phyloP scores from a whole-genome alignment of 2,113 vertebrate species.

The Hoplias malabaricus region DNA sequence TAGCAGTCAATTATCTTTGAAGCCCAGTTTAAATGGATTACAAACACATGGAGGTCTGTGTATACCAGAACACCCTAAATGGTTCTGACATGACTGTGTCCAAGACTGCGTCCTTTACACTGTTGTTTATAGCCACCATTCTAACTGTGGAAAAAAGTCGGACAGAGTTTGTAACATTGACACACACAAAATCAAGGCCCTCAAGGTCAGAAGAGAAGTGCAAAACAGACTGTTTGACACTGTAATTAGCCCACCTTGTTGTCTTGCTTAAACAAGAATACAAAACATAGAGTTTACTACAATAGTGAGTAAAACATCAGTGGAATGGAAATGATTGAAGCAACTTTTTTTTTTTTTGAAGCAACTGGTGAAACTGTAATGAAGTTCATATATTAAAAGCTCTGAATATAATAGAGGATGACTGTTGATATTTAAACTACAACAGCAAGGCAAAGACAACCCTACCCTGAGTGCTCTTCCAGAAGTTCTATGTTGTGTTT shows the following conservation, averaged over 20 bases:
- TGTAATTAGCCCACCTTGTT: background rate
- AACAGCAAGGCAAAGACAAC: no score
- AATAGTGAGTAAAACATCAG: no score
- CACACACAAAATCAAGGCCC: background rate
- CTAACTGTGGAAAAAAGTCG: background rate
- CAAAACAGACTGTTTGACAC: background rate
- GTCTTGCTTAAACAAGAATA: background rate
- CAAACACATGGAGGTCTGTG: background rate
- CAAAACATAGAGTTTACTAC: background rate
- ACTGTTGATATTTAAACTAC: no score
- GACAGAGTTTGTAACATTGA: background rate
- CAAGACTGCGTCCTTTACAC: background rate
- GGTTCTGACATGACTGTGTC: background rate
- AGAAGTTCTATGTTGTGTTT: no score
- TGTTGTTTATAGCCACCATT: background rate
- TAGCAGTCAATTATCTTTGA: no score
- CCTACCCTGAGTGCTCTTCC: no score
- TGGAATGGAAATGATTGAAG: no score
- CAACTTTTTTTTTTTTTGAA: no score
- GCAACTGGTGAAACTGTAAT: no score
- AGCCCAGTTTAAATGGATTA: no score
- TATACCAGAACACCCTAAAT: background rate
- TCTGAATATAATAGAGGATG: no score
- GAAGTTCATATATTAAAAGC: no score
- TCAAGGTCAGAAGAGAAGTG: constrained; percentile 4